Percentiles rank a stretch among this genome's conserved stretches.
Evolutionary conservation across 2,113 vertebrate species (phyloP).

Genomic region (Peromyscus maniculatus): DNA sequence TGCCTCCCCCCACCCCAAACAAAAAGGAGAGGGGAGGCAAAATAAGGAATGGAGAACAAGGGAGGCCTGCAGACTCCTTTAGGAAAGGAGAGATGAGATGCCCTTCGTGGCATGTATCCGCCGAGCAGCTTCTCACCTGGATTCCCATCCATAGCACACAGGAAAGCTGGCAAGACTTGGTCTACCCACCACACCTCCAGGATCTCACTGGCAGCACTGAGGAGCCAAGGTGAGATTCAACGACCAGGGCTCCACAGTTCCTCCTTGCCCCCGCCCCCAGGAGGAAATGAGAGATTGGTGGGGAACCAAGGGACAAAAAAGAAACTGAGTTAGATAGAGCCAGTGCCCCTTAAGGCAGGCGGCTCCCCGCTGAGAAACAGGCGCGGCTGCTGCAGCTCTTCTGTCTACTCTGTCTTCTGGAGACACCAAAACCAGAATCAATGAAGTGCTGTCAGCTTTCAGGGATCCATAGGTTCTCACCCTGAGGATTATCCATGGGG

Average conservation of each 20-base stretch:
- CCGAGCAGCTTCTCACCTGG: not conserved
- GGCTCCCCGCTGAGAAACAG: not conserved
- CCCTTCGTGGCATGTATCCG: not conserved
- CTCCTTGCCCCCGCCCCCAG: not conserved
- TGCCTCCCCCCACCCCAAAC: not conserved
- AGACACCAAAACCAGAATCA: not conserved
- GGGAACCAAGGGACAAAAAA: not conserved
- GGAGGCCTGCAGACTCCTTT: not conserved
- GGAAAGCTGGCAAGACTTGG: not conserved
- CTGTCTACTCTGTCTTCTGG: not conserved
- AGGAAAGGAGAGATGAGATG: not conserved
- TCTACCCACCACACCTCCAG: not conserved
- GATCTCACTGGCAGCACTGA: not conserved
- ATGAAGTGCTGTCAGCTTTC: not conserved
- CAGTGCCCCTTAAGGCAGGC: not conserved
- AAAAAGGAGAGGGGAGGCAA: not conserved
- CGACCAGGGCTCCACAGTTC: not conserved
- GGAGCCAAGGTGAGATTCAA: not conserved
- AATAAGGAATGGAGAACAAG: not conserved
- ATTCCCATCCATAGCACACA: not conserved
- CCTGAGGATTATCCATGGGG: slow-evolving; percentile 46
- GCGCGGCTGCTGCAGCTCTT: not conserved
- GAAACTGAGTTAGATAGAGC: not conserved
- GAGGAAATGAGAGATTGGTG: slow-evolving; percentile 8
- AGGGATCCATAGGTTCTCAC: not conserved